Evolutionary conservation across 1,140 invertebrate species (phyloP), one percentile per base, ranked within the genome.

Genomic region (Oedothorax gibbosus): DNA sequence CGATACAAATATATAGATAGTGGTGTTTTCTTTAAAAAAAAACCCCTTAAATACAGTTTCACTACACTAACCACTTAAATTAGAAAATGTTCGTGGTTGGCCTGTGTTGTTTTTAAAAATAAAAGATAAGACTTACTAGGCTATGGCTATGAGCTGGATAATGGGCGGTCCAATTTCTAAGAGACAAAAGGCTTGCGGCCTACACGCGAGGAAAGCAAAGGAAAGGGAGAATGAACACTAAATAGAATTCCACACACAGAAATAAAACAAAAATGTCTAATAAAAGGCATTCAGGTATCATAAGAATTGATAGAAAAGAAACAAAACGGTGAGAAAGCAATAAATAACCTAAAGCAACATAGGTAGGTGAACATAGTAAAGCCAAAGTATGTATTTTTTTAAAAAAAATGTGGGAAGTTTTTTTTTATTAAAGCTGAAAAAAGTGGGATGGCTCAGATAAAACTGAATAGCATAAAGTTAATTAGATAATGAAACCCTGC

Each of bases 201-300:
- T 83, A 87, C 65, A 84, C 69, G 68, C 85, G 85, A 71, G 14
- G 75, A 53, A 73, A 57, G 60, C 21, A 54, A 78, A 69, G 65
- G 54, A 51, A 86, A 77, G 51, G 69, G 68, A 68, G 9, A 66
- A 60, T 80, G 68, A 50, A 82, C 20, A 87, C 62, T 73, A 87
- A 60, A 71, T 85, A 68, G 51, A 77, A 54, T 71, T 49, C 68
- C 50, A 7, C 35, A 7, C 35, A 71, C 49, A 71, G 68, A 49
- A 71, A 71, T 71, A 71, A 60, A 71, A 71, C 49, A 71, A 71
- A 71, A 71, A 4, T 49, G 11, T 35, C 11, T 68, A 7, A 71
- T 51, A 71, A 51, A 11, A 51, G 11, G 49, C 68, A 66, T 66
- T 18, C 20, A 49, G 64, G 20, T 20, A 66, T n/a, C n/a, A 50